Evolutionary conservation across 2,888 invertebrate species (phyloP).

Genomic region (Perithous albicinctus): DNA sequence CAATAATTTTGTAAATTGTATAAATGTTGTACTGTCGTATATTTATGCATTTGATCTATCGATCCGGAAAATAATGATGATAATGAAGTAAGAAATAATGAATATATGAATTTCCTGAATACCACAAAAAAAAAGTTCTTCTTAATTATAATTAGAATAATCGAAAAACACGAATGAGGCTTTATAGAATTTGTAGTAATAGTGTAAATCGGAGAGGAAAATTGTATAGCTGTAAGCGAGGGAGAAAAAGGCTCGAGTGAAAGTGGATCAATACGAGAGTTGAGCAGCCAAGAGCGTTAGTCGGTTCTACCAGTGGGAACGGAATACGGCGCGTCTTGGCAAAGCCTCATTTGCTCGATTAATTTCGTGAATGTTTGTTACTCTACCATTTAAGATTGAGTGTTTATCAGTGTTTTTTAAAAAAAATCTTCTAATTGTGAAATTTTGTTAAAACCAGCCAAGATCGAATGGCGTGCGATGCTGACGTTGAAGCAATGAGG

Average conservation of each 20-base stretch:
- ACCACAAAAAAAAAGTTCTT: neutral
- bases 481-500: neutral
- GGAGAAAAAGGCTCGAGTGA: conserved; percentile 76
- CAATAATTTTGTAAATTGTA: conserved; percentile 4
- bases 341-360: neutral
- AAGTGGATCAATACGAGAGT: conserved; percentile 81
- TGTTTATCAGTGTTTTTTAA: neutral
- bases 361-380: neutral
- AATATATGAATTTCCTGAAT: neutral
- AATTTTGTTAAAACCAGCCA: neutral
- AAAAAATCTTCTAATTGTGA: neutral
- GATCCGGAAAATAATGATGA: conserved; percentile 5
- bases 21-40: neutral
- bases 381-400: neutral
- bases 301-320: conserved; percentile 37
- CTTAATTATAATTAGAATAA: neutral
- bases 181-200: neutral
- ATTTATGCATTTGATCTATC: conserved; percentile 24
- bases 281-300: conserved; percentile 38
- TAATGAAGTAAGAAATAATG: conserved; percentile 8
- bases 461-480: neutral
- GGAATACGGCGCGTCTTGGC: conserved; percentile 20
- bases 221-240: conserved; percentile 44
- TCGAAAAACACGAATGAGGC: neutral
- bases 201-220: conserved; percentile 6